Conservation (phyloP, 1,140 invertebrate species). For the Micrasema longulum region DNA sequence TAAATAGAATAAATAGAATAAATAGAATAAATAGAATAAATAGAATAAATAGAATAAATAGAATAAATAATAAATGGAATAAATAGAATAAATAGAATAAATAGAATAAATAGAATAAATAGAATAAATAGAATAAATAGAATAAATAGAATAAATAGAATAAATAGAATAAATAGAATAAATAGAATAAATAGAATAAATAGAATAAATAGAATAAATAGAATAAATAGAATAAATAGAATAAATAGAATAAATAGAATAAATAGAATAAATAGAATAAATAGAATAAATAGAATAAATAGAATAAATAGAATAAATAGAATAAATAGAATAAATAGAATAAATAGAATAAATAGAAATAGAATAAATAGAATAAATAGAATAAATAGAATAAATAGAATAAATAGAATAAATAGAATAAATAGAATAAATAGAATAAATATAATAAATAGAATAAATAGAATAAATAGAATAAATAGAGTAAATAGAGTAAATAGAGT, state of each 20-base stretch:
- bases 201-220: neutral
- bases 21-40: neutral
- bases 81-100: neutral
- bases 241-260: neutral
- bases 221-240: neutral
- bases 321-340: neutral
- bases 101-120: neutral
- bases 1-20: neutral
- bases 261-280: neutral
- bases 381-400: neutral
- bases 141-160: neutral
- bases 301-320: neutral
- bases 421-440: neutral
- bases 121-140: neutral
- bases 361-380: neutral
- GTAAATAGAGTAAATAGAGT: too few species aligned
- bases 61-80: neutral
- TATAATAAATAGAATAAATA: too few species aligned
- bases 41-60: neutral
- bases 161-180: neutral
- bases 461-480: too few species aligned
- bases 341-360: slow-evolving; percentile 1
- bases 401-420: neutral
- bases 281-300: neutral
- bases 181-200: neutral